Base-by-base conservation (phyloP, 2,888 invertebrate genomes). In the Schrankia costaestrigalis region DNA sequence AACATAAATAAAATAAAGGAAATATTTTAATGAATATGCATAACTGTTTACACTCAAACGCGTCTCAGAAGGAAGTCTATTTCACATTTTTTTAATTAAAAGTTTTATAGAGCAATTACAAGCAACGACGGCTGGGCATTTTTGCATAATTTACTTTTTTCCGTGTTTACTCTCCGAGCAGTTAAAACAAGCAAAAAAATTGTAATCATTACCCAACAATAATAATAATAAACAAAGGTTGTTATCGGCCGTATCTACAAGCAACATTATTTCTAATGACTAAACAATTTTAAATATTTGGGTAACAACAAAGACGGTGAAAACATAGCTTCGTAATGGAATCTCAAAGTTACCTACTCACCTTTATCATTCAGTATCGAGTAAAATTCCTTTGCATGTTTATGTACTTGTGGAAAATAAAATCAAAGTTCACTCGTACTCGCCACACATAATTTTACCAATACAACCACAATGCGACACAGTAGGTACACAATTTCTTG, bases 401-500 rank as follows among this genome's bases (percentile, higher is more conserved):
- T 43, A 51, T 50, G 56, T 55, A 41, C 28, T 49, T 46, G 54
- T 46, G 3, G 24, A 8, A 5, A 9, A 66, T 42, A 64, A 61
- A 59, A 58, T 46, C 50, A 53, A 52, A 63, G 63, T 66, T 70
- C 73, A 77, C 70, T 51, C 46, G 62, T 63, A 67, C 67, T 73
- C 63, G 66, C 59, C 67, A 72, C 72, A 81, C 74, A 73, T 71
- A 63, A 76, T 70, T 76, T 73, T 66, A 69, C 70, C 63, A 66
- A 65, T 64, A 62, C 71, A 66, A 60, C 58, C 70, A 69, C 62
- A 62, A 58, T 59, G 68, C 63, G 64, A 71, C 74, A 80, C 72
- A 33, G 55, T n/a, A n/a, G n/a, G n/a, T 57, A 65, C 75, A 78
- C 76, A 75, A 78, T 77, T 80, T 78, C 81, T 84, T 77, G 78